Evolutionary conservation across 37 sponge, comb jelly and placozoan species (phyloP).

Genomic region (Cliona cf. orientalis): DNA sequence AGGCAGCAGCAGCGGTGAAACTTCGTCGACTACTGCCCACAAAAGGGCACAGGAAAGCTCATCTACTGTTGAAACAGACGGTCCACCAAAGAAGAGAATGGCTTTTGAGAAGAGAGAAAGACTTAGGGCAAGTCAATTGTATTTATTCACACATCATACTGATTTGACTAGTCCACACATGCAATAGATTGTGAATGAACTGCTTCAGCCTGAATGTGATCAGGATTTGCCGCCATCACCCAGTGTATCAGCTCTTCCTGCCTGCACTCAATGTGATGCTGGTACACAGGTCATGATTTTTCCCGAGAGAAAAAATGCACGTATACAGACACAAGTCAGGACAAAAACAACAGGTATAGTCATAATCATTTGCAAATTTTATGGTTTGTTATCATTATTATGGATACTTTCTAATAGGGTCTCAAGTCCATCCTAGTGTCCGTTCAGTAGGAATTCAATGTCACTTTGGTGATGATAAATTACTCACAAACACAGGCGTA

Average conservation of each 20-base stretch:
- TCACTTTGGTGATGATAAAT: neutral
- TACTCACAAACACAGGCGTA: neutral
- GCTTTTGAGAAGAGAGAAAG: conserved; percentile 4
- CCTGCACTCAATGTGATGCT: no score
- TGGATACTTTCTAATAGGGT: no score
- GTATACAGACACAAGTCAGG: neutral
- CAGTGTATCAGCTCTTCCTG: no score
- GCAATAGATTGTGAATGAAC: neutral
- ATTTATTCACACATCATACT: neutral
- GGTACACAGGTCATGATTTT: neutral
- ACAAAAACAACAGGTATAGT: neutral
- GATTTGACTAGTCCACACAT: no score
- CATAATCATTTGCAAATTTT: no score
- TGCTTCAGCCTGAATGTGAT: neutral
- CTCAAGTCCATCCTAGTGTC: neutral
- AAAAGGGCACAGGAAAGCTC: no score
- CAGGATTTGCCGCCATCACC: no score
- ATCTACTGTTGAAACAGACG: neutral
- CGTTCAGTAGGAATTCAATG: neutral
- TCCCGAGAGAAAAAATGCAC: neutral
- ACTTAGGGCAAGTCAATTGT: neutral
- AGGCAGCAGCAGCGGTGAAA: no score
- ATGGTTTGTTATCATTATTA: no score
- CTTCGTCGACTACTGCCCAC: no score
- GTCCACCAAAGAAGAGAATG: neutral